Conservation (phyloP, 2,113 vertebrate genomes). For the Ahaetulla prasina region DNA sequence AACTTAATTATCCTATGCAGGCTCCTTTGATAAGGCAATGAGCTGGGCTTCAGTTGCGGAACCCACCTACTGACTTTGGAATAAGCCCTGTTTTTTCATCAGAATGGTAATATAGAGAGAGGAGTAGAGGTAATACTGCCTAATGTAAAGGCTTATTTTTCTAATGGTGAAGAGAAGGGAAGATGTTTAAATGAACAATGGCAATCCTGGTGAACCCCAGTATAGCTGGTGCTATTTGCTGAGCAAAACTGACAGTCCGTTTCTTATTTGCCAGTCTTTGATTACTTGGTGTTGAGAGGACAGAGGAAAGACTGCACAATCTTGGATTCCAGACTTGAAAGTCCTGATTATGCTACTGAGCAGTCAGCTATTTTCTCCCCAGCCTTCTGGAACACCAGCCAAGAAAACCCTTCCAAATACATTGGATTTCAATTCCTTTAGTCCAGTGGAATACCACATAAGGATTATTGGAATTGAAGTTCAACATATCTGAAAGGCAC, state of each 20-base stretch:
- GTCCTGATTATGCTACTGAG: background rate
- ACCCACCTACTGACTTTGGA: background rate
- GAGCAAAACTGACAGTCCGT: background rate
- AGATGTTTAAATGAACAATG: background rate
- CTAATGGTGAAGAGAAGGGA: background rate
- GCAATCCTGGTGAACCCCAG: background rate
- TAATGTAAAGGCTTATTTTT: background rate
- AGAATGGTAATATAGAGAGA: background rate
- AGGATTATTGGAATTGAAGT: background rate
- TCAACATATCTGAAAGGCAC: background rate
- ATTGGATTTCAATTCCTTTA: background rate
- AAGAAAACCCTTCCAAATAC: background rate
- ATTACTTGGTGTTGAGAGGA: background rate
- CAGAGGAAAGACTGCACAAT: background rate
- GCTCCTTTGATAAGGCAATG: background rate
- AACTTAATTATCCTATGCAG: background rate
- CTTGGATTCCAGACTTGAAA: background rate
- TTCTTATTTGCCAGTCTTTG: background rate
- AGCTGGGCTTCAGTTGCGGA: background rate
- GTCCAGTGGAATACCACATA: background rate
- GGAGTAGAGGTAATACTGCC: background rate
- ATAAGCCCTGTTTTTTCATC: background rate
- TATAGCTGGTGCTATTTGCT: background rate
- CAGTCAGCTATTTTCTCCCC: background rate
- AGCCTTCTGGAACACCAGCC: background rate